phyloP scores from a whole-genome alignment of 2,797 vertebrate species.

The Podargus strigoides region DNA sequence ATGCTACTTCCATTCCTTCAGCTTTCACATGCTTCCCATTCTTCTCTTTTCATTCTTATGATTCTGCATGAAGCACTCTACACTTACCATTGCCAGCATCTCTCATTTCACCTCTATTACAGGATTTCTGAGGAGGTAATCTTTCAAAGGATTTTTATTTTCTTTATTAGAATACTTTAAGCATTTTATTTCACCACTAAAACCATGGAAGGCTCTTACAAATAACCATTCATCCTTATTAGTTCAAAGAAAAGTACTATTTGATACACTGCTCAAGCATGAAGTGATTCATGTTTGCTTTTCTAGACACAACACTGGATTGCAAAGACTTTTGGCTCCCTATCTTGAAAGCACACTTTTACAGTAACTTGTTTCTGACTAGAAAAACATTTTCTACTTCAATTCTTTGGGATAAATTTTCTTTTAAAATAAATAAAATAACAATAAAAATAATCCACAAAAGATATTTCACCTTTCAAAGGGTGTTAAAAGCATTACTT shows the following conservation, averaged over 20 bases:
- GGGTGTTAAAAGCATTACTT: neutral
- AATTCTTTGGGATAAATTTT: neutral
- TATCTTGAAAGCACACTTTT: neutral
- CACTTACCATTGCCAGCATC: neutral
- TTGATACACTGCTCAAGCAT: neutral
- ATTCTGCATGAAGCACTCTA: neutral
- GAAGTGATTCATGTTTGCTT: neutral
- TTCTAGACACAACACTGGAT: neutral
- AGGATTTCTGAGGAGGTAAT: neutral
- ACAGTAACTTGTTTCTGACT: neutral
- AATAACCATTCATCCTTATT: neutral
- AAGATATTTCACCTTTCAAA: neutral
- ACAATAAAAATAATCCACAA: neutral
- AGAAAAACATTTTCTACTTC: neutral
- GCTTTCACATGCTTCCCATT: neutral
- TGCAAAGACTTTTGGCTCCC: neutral
- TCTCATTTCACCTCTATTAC: neutral
- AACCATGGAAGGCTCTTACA: neutral
- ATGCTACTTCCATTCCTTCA: neutral
- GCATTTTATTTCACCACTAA: constrained; percentile 7
- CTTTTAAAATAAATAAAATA: neutral
- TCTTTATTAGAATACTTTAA: neutral
- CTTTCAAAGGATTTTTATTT: neutral
- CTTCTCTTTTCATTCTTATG: neutral
- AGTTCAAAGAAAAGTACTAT: neutral